Evolutionary conservation across 2,113 vertebrate genomes (phyloP), one percentile per base, ranked within the genome.

Genomic region (Heptranchias perlo): DNA sequence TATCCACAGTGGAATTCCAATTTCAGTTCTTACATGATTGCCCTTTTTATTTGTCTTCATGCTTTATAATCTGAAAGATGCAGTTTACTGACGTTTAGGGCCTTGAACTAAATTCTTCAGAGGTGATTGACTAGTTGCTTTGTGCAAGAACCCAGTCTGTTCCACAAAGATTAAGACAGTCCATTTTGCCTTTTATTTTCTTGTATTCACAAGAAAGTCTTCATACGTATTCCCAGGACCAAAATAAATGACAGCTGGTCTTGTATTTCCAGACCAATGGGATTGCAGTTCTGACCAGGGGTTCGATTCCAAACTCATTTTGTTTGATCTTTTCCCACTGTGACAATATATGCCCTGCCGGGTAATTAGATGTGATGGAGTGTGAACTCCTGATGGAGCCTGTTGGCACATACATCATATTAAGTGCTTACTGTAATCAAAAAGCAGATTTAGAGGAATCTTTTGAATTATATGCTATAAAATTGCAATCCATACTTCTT

Each of bases 331-430:
- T 91, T 61, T 91, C 87, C 87, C 31, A 91, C 52, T 61, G 87
- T 91, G 87, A 58, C 87, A 91, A 28, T 58, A 58, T 35, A 91
- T 31, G 52, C 28, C 25, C 47, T 58, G 52, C 31, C 28, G 31
- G 52, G 25, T 91, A 91, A 91, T 54, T 52, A 58, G 87, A 58
- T 58, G 28, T 91, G 25, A 58, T 91, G 10, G 54, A 91, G 52
- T 91, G 87, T 58, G 31, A 91, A 7, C 87, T 52, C 52, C 23
- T 58, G 28, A 35, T 91, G 25, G 86, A 89, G 47, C 86, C 86
- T 54, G 23, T 31, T 89, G 52, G 87, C 49, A 91, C 87, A 91
- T 91, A n/a, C 52, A 91, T 89, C 86, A 58, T 91, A 91, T 91
- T 91, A 91, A 58, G 11, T 35, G 49, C 87, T 58, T 91, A 11